phyloP scores from a whole-genome alignment of 1,140 invertebrate genomes.

The Drosophila carrolli region DNA sequence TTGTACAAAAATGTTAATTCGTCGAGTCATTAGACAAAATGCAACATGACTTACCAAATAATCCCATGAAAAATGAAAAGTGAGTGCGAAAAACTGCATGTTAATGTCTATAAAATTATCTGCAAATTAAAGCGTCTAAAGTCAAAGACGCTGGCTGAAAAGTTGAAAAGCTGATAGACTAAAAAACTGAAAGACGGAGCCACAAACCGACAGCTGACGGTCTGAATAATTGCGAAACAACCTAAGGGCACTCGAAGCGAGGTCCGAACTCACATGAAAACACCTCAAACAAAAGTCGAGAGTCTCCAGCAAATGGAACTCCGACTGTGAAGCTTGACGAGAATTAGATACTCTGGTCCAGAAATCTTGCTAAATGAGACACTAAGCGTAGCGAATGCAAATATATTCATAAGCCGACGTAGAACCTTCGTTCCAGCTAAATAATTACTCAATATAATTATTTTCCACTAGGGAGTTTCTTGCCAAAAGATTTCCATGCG shows the following conservation, averaged over 20 bases:
- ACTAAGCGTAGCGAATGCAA: background rate
- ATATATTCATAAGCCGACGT: background rate
- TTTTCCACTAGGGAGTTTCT: background rate
- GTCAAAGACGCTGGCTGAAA: slow-evolving; percentile 42
- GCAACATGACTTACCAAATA: slow-evolving; percentile 75
- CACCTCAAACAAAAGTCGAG: slow-evolving; percentile 30
- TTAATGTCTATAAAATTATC: slow-evolving; percentile 79
- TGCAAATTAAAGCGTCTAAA: slow-evolving; percentile 74
- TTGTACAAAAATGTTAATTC: slow-evolving; percentile 53
- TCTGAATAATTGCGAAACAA: slow-evolving; percentile 64
- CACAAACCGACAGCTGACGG: slow-evolving; percentile 34
- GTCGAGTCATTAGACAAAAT: slow-evolving; percentile 77
- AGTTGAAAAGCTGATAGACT: slow-evolving; percentile 31
- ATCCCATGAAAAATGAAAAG: slow-evolving; percentile 63
- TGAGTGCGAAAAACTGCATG: slow-evolving; percentile 69
- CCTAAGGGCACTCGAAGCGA: slow-evolving; percentile 70
- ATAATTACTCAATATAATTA: background rate
- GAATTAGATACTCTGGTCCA: slow-evolving; percentile 9
- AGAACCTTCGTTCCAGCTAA: background rate
- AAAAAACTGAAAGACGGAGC: slow-evolving; percentile 13
- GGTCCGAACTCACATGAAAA: slow-evolving; percentile 43
- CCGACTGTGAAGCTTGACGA: slow-evolving; percentile 19
- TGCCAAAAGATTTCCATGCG: no score
- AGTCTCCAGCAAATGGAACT: slow-evolving; percentile 19
- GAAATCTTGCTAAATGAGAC: background rate